Conservation (phyloP, 2,888 invertebrate genomes). For the Ophion slaviceki region DNA sequence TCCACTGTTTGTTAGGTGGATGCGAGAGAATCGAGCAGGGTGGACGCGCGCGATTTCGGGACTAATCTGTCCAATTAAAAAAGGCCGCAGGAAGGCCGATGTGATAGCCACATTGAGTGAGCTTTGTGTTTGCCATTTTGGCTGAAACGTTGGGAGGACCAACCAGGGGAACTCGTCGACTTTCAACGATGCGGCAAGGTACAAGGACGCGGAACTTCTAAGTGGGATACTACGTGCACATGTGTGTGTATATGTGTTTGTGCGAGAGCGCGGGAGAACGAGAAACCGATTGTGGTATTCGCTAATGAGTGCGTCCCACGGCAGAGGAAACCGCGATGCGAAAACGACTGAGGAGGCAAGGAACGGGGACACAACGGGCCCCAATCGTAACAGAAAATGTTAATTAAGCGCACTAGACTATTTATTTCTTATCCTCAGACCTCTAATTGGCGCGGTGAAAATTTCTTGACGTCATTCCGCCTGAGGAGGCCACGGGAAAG, state of each 20-base stretch:
- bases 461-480: conserved; percentile 69
- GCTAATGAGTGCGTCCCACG: conserved; percentile 80
- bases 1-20: conserved; percentile 16
- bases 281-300: conserved; percentile 82
- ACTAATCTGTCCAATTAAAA: conserved; percentile 83
- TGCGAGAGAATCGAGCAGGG: conserved; percentile 52
- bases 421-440: conserved; percentile 71
- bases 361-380: conserved; percentile 68
- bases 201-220: conserved; percentile 44
- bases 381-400: conserved; percentile 82
- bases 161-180: conserved; percentile 52
- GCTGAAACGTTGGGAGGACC: conserved; percentile 55
- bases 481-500: conserved; percentile 5
- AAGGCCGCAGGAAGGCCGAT: conserved; percentile 70
- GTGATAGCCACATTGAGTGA: conserved; percentile 30
- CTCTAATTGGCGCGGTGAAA: conserved; percentile 78
- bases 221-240: conserved; percentile 21
- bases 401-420: conserved; percentile 79
- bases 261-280: conserved; percentile 61
- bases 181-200: conserved; percentile 62
- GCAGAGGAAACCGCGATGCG: conserved; percentile 60
- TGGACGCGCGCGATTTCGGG: conserved; percentile 76
- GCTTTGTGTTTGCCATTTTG: conserved; percentile 43
- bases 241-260: conserved; percentile 16
- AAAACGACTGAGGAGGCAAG: conserved; percentile 55